Evolutionary conservation across 1,140 invertebrate genomes (phyloP).

Genomic region (Dendroctonus ponderosae): DNA sequence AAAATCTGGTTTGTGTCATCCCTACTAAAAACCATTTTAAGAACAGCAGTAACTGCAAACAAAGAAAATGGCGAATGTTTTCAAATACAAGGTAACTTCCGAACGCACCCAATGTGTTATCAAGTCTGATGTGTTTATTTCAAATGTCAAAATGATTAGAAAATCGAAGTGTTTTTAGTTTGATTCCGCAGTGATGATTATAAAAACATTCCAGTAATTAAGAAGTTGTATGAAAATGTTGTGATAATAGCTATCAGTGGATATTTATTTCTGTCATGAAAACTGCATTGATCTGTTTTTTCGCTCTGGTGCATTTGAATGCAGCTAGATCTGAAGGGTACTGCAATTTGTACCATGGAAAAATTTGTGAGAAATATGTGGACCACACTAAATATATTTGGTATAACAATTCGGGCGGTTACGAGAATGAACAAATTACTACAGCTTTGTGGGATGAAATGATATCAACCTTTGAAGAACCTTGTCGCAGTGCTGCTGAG

Average conservation of each 20-base stretch:
- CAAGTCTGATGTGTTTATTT: too few species aligned
- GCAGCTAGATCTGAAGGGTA: slow-evolving; percentile 55
- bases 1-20: too few species aligned
- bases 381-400: slow-evolving; percentile 71
- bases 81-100: too few species aligned
- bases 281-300: background rate
- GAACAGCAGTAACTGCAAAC: too few species aligned
- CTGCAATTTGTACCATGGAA: slow-evolving; percentile 85
- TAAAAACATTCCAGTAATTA: background rate
- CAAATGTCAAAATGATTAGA: too few species aligned
- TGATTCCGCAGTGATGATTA: too few species aligned
- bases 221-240: background rate
- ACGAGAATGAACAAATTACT: slow-evolving; percentile 82
- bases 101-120: too few species aligned
- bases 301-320: slow-evolving; percentile 18
- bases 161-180: too few species aligned
- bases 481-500: slow-evolving; percentile 83
- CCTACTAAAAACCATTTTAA: too few species aligned
- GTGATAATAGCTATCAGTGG: background rate
- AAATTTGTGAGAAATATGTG: slow-evolving; percentile 81
- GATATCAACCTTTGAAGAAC: slow-evolving; percentile 72
- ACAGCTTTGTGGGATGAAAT: slow-evolving; percentile 80
- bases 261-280: slow-evolving; percentile 22
- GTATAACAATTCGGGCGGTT: slow-evolving; percentile 76
- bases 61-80: too few species aligned